Base-by-base conservation (phyloP, 2,113 vertebrate species). In the Strigops habroptila region DNA sequence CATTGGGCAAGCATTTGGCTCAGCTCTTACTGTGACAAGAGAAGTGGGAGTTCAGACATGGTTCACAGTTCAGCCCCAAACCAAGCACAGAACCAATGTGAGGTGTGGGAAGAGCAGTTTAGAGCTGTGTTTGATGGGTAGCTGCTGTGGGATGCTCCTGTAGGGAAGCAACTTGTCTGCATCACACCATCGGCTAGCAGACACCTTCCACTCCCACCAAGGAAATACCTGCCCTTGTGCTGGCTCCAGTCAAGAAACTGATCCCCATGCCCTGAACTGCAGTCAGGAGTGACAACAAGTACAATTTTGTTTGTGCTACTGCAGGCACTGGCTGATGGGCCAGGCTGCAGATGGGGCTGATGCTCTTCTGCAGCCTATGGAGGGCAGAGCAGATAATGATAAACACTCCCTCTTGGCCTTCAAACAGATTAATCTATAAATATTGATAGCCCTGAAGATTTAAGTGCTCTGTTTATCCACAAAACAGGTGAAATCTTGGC, bases 371-470 rank as follows among this genome's bases (percentile, higher is more conserved):
- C 43, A 73, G 64, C 82, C 75, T 30, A 5, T 0, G 2, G 62
- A 62, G 67, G 35, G 53, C 63, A 93, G 78, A 59, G 82, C 22
- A 35, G 43, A 35, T 86, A 52, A 69, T 11, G 33, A 87, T 64
- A 82, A 95, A 82, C 0, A 0, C 52, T 95, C 94, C 81, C 89
- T 93, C 63, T 63, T 22, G 43, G 87, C 59, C 85, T 93, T 90
- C 88, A 95, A 93, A 91, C 49, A 82, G 88, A 69, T 92, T 84
- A 53, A 93, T 90, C 93, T 83, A 96, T 93, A 95, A 94, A 95
- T 95, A 96, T 73, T 90, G 93, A 96, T 85, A 82, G 91, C 60
- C 51, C 76, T 70, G 57, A 90, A 93, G 71, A 93, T 79, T 91
- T 74, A 89, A 94, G 95, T 79, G 88, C 44, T 82, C 48, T 81